These are phyloP conservation scores for Zonotrichia albicollis DNA, from an alignment of 2,797 vertebrate species.

Conservation along the genomic window DNA sequence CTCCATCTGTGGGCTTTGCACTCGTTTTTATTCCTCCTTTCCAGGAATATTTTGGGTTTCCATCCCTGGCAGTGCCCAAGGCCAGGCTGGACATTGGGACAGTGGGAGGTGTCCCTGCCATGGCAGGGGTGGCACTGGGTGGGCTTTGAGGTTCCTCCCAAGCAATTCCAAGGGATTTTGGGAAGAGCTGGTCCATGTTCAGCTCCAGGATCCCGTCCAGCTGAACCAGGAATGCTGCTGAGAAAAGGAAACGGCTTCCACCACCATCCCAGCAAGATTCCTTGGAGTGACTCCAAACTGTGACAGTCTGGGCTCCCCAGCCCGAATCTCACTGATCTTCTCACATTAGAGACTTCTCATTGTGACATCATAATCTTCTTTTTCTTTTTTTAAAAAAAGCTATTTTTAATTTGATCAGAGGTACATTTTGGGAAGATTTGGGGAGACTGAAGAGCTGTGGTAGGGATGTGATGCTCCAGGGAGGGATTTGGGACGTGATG, in stretches of 20 bases:
- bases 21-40: background rate
- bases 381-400: background rate
- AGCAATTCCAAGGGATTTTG: background rate
- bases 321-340: background rate
- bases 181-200: background rate
- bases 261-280: background rate
- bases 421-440: background rate
- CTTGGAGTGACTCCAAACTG: background rate
- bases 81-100: background rate
- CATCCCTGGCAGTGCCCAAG: background rate
- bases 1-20: background rate
- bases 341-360: background rate
- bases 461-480: background rate
- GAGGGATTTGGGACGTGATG: background rate
- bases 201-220: background rate
- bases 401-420: background rate
- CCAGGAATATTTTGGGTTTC: background rate
- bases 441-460: background rate
- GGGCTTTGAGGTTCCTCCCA: accelerated
- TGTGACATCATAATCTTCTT: background rate
- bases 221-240: background rate
- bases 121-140: accelerated
- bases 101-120: background rate
- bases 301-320: background rate
- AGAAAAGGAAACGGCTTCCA: background rate